A percentile compares a stretch with the other conserved stretches of the same genome.
phyloP scores from a whole-genome alignment of 2,113 vertebrate species.

The Synodontis membranacea region DNA sequence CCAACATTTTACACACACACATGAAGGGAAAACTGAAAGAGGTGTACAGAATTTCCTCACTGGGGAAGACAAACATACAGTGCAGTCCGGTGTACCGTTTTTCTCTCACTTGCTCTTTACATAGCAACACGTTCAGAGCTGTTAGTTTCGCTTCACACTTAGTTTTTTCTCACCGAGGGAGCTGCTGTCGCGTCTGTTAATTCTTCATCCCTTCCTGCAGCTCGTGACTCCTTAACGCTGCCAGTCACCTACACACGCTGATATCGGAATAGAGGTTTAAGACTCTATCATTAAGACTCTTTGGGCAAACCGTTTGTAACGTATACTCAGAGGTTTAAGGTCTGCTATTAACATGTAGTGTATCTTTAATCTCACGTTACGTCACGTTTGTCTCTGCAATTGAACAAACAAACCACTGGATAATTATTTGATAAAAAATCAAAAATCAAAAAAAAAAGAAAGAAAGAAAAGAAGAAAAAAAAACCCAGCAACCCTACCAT shows the following conservation, averaged over 20 bases:
- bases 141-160: constrained; percentile 32
- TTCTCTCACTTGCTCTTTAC: background rate
- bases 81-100: background rate
- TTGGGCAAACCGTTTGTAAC: background rate
- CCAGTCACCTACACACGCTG: background rate
- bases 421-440: background rate
- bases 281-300: too few relatives aligned
- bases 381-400: too few relatives aligned
- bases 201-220: background rate
- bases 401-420: background rate
- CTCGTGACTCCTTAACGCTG: background rate
- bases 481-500: too few relatives aligned
- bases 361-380: background rate
- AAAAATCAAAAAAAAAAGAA: too few relatives aligned
- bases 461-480: too few relatives aligned
- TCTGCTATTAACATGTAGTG: background rate
- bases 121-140: constrained; percentile 2
- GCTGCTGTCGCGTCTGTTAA: constrained; percentile 27
- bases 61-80: background rate
- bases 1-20: too few relatives aligned
- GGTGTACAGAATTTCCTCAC: background rate
- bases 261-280: background rate
- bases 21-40: background rate
- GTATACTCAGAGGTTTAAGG: background rate
- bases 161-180: constrained; percentile 21